Base-by-base conservation (phyloP, 2,797 vertebrate species). In the Anabas testudineus region DNA sequence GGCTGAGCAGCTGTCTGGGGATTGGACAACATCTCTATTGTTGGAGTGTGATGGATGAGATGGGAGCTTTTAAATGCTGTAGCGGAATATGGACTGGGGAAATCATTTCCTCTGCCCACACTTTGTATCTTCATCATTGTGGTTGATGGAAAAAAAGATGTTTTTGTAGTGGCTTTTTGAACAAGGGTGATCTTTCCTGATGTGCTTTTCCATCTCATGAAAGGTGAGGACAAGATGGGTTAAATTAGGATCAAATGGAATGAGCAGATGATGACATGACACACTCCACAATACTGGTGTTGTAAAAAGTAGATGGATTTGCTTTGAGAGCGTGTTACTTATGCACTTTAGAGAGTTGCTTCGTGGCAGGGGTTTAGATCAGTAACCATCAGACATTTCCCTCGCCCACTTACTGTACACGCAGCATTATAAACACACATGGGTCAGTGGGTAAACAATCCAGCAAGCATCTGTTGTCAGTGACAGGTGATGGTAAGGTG, bases 11-110 rank as follows among this genome's bases (percentile, higher is more conserved):
- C 83, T 86, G 89, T 86, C 75, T 71, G 3, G 76, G 76, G 76
- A 87, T 74, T 47, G 66, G 69, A 74, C 47, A 77, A 86, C 82
- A 66, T 83, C 80, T 84, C 86, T 80, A 87, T 90, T 90, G 86
- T 90, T 87, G 80, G 76, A 79, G 74, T 36, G 68, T 91, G 90
- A 91, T 88, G 77, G 83, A 90, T 86, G 89, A 85, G 84, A 56
- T 4, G 34, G 75, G 30, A 78, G 78, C 82, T 77, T 82, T 39
- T 68, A 63, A 78, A 68, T 62, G 55, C 71, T 69, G 66, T 75
- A 45, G 45, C 34, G 41, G 55, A 75, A 82, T 63, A 52, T 36
- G 45, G 59, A 78, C 42, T 16, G 28, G 34, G 58, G 46, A 3
- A 37, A 39, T n/a, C 0, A 26, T 56, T 51, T 69, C 71, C 80